Evolutionary conservation across 2,797 vertebrate genomes (phyloP).

Genomic region (Chaetodon trifasciatus): DNA sequence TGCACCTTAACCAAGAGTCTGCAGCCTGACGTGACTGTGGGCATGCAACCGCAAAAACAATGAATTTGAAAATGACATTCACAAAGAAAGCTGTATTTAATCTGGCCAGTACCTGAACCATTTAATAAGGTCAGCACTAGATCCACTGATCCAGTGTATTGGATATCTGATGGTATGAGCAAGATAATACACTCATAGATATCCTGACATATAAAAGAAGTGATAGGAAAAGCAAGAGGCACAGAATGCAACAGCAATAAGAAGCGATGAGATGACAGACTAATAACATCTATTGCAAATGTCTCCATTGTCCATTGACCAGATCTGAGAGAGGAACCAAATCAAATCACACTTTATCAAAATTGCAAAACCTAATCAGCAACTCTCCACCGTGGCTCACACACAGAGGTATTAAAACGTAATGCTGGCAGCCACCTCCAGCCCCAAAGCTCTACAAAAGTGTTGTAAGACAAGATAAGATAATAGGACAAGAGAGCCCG

Average conservation of each 20-base stretch:
- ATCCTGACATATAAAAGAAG: not conserved
- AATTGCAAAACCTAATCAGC: slow-evolving; percentile 47
- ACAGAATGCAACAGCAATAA: not conserved
- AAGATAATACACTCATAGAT: not conserved
- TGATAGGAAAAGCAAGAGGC: not conserved
- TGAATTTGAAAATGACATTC: not conserved
- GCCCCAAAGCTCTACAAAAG: not conserved
- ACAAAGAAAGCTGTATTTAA: not conserved
- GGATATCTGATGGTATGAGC: not conserved
- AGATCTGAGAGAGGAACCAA: slow-evolving; percentile 29
- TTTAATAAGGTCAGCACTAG: not conserved
- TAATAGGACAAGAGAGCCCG: too few species aligned
- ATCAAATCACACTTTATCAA: slow-evolving; percentile 47
- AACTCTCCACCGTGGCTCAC: slow-evolving; percentile 4
- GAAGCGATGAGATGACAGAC: slow-evolving; percentile 3
- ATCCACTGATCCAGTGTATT: not conserved
- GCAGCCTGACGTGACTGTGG: not conserved
- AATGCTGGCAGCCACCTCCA: slow-evolving; percentile 17
- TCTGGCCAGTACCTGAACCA: not conserved
- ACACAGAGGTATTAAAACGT: slow-evolving; percentile 8
- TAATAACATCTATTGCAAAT: slow-evolving; percentile 11
- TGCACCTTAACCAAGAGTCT: not conserved
- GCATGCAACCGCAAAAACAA: not conserved
- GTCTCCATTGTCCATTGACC: slow-evolving; percentile 3
- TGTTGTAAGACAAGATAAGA: not conserved